Conservation (phyloP, 2,797 vertebrate species). For the Danio jaintianensis region DNA sequence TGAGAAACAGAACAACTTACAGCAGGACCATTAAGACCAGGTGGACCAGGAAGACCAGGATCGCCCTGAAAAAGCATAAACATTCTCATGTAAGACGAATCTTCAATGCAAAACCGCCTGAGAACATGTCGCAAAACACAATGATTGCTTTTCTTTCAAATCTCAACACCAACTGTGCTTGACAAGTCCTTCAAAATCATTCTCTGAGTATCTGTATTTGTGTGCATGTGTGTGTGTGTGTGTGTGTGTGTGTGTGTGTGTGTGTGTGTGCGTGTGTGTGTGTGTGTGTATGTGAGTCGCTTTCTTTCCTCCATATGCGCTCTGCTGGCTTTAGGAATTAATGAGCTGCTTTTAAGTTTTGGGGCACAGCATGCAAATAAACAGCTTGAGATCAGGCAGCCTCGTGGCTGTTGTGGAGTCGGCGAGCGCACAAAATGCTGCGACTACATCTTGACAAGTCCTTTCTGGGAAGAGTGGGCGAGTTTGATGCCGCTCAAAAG, state of each 20-base stretch:
- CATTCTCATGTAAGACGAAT: constrained; percentile 9
- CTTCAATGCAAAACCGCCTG: not conserved
- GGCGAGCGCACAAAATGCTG: not conserved
- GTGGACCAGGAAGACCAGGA: constrained; percentile 84
- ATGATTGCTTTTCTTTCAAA: not conserved
- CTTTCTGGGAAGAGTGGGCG: constrained; percentile 48
- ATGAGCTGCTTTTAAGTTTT: constrained; percentile 52
- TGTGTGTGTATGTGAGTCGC: not conserved
- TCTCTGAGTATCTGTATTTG: not conserved
- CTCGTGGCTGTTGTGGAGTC: constrained; percentile 37
- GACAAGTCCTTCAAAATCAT: constrained; percentile 22
- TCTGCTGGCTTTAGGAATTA: constrained; percentile 51
- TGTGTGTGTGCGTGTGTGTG: not conserved
- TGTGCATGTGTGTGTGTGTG: not conserved
- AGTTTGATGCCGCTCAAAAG: constrained; percentile 33
- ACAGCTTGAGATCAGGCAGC: constrained; percentile 49
- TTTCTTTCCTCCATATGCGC: constrained; percentile 8
- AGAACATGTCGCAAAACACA: constrained; percentile 8
- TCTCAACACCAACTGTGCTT: constrained; percentile 17
- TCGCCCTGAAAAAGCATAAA: constrained; percentile 85
- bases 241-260: no score
- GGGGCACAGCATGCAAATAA: constrained; percentile 47
- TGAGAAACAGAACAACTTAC: constrained; percentile 79
- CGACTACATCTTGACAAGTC: constrained; percentile 45
- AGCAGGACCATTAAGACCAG: constrained; percentile 81